Evolutionary conservation across 2,888 invertebrate genomes (phyloP), one percentile per base, ranked within the genome.

Genomic region (Andrena fulva): DNA sequence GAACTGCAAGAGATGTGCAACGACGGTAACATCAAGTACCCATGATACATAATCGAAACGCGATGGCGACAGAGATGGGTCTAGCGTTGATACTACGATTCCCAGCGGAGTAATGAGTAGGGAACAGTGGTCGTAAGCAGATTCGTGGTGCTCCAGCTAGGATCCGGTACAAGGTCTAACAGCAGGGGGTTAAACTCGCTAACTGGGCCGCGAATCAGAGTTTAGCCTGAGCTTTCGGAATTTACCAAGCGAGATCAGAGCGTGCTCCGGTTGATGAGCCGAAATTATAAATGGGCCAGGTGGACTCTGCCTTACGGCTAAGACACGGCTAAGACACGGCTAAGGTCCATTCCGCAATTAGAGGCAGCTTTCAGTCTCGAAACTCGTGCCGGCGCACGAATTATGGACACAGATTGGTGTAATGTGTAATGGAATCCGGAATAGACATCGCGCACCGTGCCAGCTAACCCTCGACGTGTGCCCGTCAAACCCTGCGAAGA

Each of bases 221-320:
- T 29, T 48, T 10, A 10, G 16, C 2, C 4, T 0, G 2, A 1
- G 62, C 3, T 59, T 12, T 12, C n/a, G 50, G 29, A 73, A 35
- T 66, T 73, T 16, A 35, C 64, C 7, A 20, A n/a, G 29, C 54
- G 33, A 63, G 56, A 69, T 63, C 63, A 16, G 27, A 35, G 29
- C 2, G 31, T 2, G 63, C 60, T 42, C 27, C 27, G 2, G 12
- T 12, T n/a, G 74, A 67, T 63, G 35, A 56, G 48, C 12, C 54
- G 31, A 68, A 72, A 72, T 80, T 68, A 78, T 54, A 72, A 78
- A 68, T 64, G 67, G 68, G 66, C 27, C 63, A 6, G 16, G 16
- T 33, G 7, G 52, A 20, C 42, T 35, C 20, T 27, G 48, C n/a
- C 56, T 35, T 4, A 10, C 20, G 54, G 20, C 16, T 27, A 24